Evolutionary conservation across 2,113 vertebrate species (phyloP).

Genomic region (Hipposideros armiger): DNA sequence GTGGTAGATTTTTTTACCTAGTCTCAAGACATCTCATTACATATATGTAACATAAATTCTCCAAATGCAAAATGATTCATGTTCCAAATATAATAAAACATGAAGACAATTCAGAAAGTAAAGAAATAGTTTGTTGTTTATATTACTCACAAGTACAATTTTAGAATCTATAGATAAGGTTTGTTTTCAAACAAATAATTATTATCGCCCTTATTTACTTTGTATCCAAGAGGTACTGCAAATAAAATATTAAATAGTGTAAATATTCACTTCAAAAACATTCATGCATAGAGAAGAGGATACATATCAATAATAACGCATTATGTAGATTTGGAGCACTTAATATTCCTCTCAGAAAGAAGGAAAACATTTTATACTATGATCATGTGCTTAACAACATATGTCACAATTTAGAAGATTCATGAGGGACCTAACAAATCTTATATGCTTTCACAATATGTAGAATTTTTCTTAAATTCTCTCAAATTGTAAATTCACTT

Average conservation of each 20-base stretch:
- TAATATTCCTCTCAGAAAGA: constrained; percentile 2
- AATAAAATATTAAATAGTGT: constrained; percentile 8
- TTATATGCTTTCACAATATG: neutral
- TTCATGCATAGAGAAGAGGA: neutral
- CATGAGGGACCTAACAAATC: constrained; percentile 11
- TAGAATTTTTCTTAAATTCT: constrained; percentile 51
- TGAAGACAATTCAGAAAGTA: neutral
- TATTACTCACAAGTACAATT: constrained; percentile 11
- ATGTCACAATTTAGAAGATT: constrained; percentile 47
- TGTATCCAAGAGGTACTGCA: constrained; percentile 3
- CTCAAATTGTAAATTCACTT: constrained; percentile 40
- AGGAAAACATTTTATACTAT: neutral
- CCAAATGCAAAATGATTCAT: constrained; percentile 30
- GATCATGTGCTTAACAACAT: neutral
- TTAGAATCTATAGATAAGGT: neutral
- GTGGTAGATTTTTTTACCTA: neutral
- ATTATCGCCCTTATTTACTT: constrained; percentile 37
- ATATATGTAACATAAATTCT: neutral
- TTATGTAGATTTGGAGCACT: neutral
- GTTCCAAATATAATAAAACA: constrained; percentile 8
- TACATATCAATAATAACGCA: neutral
- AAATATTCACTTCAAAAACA: constrained; percentile 52
- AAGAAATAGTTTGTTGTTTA: neutral
- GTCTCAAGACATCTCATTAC: constrained; percentile 16
- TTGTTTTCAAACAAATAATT: constrained; percentile 56